Percentiles rank a stretch among this genome's conserved stretches.
Evolutionary conservation across 2,113 vertebrate genomes (phyloP).

Genomic region (Dipodomys stephensi): DNA sequence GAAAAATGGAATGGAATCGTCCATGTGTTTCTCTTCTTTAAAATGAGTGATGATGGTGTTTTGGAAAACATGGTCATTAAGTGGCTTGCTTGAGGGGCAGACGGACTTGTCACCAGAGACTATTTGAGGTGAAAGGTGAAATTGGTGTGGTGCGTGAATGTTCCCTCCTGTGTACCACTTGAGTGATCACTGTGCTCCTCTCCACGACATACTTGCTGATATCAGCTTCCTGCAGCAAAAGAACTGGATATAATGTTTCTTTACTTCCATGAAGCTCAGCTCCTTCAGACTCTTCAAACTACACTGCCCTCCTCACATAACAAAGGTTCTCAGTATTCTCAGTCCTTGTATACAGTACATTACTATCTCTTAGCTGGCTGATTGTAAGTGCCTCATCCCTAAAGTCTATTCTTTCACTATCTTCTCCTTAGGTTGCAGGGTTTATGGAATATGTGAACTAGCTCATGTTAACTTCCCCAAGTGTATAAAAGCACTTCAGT

Average conservation of each 20-base stretch:
- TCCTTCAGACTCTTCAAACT: neutral
- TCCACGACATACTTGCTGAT: neutral
- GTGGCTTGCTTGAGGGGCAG: neutral
- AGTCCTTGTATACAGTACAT: neutral
- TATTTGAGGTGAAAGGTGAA: neutral
- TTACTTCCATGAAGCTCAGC: neutral
- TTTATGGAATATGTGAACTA: neutral
- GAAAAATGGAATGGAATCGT: conserved; percentile 15
- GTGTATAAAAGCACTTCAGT: neutral
- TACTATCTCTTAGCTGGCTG: neutral
- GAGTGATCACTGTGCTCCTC: neutral
- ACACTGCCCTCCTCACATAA: neutral
- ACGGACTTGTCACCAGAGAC: neutral
- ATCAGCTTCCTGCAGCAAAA: neutral
- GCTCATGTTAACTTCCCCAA: neutral
- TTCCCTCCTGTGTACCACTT: neutral
- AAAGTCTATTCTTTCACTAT: neutral
- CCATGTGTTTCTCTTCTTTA: neutral
- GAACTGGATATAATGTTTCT: neutral
- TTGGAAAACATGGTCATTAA: conserved; percentile 13
- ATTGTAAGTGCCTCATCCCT: neutral
- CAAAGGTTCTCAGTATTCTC: too few species aligned
- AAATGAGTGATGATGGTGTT: conserved; percentile 1
- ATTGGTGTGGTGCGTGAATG: too few species aligned
- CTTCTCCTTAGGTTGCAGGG: neutral